These are phyloP conservation scores for Eugnorisma glareosa DNA, from an alignment of 2,888 invertebrate species.

Conservation along the genomic window DNA sequence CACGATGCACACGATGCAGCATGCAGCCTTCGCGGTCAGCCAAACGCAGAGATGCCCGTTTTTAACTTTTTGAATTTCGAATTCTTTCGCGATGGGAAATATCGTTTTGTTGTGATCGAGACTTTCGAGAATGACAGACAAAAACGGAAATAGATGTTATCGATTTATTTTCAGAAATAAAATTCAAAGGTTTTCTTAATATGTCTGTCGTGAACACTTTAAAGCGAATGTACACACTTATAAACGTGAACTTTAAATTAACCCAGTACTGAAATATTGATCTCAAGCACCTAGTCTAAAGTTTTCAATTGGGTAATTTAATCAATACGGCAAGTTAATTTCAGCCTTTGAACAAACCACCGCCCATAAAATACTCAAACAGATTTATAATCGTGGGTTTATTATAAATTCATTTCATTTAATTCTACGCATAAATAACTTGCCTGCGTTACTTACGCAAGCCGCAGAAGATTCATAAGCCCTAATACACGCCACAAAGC, in stretches of 20 bases:
- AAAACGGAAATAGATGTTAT: not conserved
- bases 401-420: slow-evolving; percentile 37
- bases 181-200: not conserved
- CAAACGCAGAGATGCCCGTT: slow-evolving; percentile 66
- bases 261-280: not conserved
- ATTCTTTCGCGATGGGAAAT: slow-evolving; percentile 53
- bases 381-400: slow-evolving; percentile 28
- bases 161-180: not conserved
- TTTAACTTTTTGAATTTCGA: slow-evolving; percentile 66
- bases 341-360: slow-evolving; percentile 17
- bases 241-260: not conserved
- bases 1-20: slow-evolving; percentile 83
- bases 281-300: not conserved
- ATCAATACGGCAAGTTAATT: slow-evolving; percentile 24
- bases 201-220: not conserved
- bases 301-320: slow-evolving; percentile 18
- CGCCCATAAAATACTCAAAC: slow-evolving; percentile 22
- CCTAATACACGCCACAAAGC: slow-evolving; percentile 60
- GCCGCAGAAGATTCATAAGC: slow-evolving; percentile 39
- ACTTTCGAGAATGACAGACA: not conserved
- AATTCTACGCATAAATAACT: slow-evolving; percentile 20
- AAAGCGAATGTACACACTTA: not conserved
- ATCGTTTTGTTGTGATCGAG: slow-evolving; percentile 27
- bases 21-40: slow-evolving; percentile 73
- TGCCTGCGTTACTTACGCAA: slow-evolving; percentile 17